Conservation (phyloP, 2,888 invertebrate genomes). For the Eupeodes latifasciatus region DNA sequence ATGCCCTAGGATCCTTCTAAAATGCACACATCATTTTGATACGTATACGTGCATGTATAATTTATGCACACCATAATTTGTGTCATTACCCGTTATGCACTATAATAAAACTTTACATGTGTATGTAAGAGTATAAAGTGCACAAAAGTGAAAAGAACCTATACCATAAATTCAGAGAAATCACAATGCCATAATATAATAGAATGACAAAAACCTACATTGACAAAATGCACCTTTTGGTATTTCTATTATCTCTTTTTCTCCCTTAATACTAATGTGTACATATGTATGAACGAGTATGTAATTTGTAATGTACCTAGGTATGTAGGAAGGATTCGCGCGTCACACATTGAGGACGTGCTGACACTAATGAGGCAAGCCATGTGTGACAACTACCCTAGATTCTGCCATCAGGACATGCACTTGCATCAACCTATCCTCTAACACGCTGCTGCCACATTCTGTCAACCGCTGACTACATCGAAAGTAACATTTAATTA, state of each 20-base stretch:
- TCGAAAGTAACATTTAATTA: conserved; percentile 74
- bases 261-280: not conserved
- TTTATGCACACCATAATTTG: conserved; percentile 50
- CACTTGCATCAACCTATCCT: conserved; percentile 8
- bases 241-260: not conserved
- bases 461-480: conserved; percentile 41
- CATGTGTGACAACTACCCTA: conserved; percentile 53
- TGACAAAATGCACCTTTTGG: conserved; percentile 5
- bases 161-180: conserved; percentile 41
- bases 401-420: conserved; percentile 17
- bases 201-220: conserved; percentile 30
- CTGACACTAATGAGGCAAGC: conserved; percentile 55
- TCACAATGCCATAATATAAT: conserved; percentile 51
- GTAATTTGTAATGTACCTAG: too few species aligned
- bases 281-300: too few species aligned
- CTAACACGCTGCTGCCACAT: not conserved
- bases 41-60: too few species aligned
- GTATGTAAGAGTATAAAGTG: not conserved
- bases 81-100: conserved; percentile 44
- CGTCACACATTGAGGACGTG: conserved; percentile 34
- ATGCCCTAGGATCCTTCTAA: not conserved
- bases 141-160: conserved; percentile 46
- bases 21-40: conserved; percentile 3
- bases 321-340: conserved; percentile 35
- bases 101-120: too few species aligned